Percentiles rank a stretch among this genome's conserved stretches.
Evolutionary conservation across 2,888 invertebrate species (phyloP).

Genomic region (Phyllotreta striolata): DNA sequence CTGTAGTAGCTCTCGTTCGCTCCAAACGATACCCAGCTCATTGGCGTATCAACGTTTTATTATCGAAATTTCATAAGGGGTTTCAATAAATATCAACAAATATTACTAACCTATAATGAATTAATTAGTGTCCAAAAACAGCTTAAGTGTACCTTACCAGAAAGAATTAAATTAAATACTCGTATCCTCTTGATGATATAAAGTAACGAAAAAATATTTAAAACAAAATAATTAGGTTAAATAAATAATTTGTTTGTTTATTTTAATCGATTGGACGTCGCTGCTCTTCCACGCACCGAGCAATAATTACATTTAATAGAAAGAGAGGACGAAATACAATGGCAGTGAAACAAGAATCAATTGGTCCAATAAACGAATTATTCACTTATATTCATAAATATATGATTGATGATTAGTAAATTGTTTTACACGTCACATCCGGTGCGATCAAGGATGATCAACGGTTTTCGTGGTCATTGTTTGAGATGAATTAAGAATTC

Average conservation of each 20-base stretch:
- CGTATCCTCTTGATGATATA: no score
- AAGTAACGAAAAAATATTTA: no score
- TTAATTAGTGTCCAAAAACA: no score
- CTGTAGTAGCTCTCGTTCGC: constrained; percentile 18
- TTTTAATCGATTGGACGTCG: neutral
- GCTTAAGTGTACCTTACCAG: no score
- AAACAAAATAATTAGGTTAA: no score
- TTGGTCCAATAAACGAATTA: constrained; percentile 57
- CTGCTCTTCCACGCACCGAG: constrained; percentile 9
- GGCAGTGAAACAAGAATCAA: constrained; percentile 55
- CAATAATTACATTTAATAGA: constrained; percentile 42
- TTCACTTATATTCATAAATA: constrained; percentile 61
- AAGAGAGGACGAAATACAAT: constrained; percentile 46
- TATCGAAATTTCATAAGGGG: no score
- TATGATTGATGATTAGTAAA: constrained; percentile 63
- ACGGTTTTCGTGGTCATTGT: constrained; percentile 28
- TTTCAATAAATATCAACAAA: no score
- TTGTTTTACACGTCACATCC: constrained; percentile 61
- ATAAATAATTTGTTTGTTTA: no score
- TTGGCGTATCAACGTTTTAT: neutral
- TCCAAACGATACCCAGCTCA: constrained; percentile 16
- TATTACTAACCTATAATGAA: no score
- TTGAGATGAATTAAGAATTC: constrained; percentile 32
- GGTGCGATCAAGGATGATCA: constrained; percentile 49
- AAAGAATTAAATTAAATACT: no score